Evolutionary conservation across 2,797 vertebrate genomes (phyloP).

Genomic region (Acropternis orthonyx): DNA sequence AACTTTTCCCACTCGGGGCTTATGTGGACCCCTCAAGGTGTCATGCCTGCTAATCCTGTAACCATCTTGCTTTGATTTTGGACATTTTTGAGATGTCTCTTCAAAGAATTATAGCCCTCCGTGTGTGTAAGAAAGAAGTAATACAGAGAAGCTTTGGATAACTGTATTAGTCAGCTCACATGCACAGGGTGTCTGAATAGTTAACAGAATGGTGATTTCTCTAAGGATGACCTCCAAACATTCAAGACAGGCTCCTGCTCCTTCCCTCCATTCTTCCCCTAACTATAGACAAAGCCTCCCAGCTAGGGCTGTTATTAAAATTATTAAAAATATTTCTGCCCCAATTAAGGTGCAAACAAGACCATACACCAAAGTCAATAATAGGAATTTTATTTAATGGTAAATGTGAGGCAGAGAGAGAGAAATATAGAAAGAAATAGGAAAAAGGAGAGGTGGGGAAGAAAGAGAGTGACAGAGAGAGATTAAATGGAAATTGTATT

Average conservation of each 20-base stretch:
- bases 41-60: not conserved
- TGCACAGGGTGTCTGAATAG: not conserved
- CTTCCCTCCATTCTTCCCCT: accelerated
- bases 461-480: too few species aligned
- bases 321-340: too few species aligned
- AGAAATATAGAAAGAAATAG: too few species aligned
- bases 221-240: not conserved
- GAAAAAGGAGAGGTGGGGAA: too few species aligned
- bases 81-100: not conserved
- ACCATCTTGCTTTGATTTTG: not conserved
- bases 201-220: not conserved
- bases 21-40: not conserved
- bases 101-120: not conserved
- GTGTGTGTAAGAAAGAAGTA: not conserved
- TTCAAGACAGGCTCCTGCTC: not conserved
- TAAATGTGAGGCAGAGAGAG: too few species aligned
- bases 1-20: not conserved
- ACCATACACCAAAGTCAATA: too few species aligned
- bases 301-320: not conserved
- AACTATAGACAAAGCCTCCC: not conserved
- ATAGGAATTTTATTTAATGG: too few species aligned
- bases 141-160: not conserved
- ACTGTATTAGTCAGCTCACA: not conserved
- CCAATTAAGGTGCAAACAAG: too few species aligned
- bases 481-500: too few species aligned